phyloP scores from a whole-genome alignment of 2,888 invertebrate species.

The Aspidiotus destructor region DNA sequence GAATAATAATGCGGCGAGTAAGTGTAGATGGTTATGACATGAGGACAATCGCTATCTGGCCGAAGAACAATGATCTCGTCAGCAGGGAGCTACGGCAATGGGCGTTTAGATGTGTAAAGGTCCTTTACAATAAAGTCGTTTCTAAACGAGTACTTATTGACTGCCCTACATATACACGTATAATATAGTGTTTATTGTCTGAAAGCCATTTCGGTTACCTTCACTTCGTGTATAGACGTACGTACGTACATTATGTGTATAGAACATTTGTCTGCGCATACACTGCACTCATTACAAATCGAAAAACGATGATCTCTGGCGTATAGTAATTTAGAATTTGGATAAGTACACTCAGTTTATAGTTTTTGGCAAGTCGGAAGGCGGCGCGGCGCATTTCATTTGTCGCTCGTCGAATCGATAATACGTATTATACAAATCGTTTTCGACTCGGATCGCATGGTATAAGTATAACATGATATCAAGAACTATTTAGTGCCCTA shows the following conservation, averaged over 20 bases:
- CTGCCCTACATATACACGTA: background rate
- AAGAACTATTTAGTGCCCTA: too few relatives aligned
- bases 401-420: background rate
- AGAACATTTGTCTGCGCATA: too few relatives aligned
- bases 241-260: background rate
- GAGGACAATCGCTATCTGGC: slow-evolving; percentile 32
- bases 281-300: background rate
- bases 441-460: background rate
- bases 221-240: background rate
- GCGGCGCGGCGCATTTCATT: too few relatives aligned
- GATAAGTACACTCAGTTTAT: background rate
- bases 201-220: slow-evolving; percentile 10
- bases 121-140: slow-evolving; percentile 15
- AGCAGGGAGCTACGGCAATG: slow-evolving; percentile 27
- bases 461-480: background rate
- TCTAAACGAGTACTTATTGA: slow-evolving; percentile 3
- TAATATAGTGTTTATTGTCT: slow-evolving; percentile 1
- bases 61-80: slow-evolving; percentile 28
- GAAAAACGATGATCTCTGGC: background rate
- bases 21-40: slow-evolving; percentile 31
- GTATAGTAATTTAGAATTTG: background rate
- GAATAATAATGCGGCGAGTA: slow-evolving; percentile 29
- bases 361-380: background rate
- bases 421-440: background rate
- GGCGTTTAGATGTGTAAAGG: slow-evolving; percentile 28